Evolutionary conservation across 1,140 invertebrate genomes (phyloP).

Genomic region (Nephotettix cincticeps): DNA sequence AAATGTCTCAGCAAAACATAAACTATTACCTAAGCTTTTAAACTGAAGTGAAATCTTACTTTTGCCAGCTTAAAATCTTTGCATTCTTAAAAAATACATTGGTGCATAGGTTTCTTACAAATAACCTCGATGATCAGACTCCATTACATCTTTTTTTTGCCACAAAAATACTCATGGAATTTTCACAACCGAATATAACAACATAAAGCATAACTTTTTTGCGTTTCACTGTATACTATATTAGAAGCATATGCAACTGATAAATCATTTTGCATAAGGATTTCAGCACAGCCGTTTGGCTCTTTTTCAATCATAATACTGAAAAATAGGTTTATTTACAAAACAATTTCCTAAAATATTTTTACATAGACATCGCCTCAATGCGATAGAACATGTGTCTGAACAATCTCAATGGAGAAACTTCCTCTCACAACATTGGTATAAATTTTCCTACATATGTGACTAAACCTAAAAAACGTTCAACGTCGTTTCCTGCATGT

Average conservation of each 20-base stretch:
- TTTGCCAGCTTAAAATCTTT: not conserved
- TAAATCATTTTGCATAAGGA: not conserved
- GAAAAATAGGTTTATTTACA: not conserved
- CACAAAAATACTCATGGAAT: not conserved
- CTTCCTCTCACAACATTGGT: not conserved
- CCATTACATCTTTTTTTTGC: not conserved
- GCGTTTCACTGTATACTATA: not conserved
- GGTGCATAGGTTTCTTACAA: not conserved
- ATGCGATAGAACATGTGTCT: not conserved
- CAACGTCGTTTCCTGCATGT: not conserved
- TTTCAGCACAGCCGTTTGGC: not conserved
- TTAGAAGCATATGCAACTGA: not conserved
- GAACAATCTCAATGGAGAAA: not conserved
- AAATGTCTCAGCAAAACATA: not conserved
- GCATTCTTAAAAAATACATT: not conserved
- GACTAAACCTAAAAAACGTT: not conserved
- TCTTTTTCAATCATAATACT: not conserved
- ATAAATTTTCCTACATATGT: not conserved
- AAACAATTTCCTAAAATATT: not conserved
- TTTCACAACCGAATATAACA: not conserved
- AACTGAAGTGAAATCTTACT: not conserved
- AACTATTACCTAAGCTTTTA: not conserved
- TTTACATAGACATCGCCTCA: not conserved
- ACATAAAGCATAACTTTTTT: not conserved
- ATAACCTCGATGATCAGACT: not conserved